These are phyloP conservation scores for Xyrichtys novacula DNA, from an alignment of 2,797 vertebrate species.

Conservation along the genomic window DNA sequence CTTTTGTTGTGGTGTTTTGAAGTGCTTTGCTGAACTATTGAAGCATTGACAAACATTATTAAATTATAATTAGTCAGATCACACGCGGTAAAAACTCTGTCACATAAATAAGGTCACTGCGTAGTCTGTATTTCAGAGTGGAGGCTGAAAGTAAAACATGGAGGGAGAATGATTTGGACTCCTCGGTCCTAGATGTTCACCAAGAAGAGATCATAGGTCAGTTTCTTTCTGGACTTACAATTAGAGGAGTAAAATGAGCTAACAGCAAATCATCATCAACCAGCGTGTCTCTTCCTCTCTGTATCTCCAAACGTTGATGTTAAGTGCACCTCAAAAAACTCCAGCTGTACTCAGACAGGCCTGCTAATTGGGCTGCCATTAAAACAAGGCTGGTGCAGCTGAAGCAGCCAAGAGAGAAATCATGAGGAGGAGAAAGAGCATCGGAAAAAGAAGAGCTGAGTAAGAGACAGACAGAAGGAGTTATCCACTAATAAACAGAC, in stretches of 20 bases:
- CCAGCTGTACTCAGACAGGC: constrained; percentile 52
- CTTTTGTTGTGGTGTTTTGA: background rate
- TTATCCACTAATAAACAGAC: constrained; percentile 53
- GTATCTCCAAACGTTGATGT: constrained; percentile 40
- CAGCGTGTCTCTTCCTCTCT: constrained; percentile 16
- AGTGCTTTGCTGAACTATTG: background rate
- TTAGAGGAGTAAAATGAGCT: constrained; percentile 43
- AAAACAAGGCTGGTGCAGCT: constrained; percentile 42
- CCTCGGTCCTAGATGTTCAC: constrained; percentile 2
- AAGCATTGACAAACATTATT: background rate
- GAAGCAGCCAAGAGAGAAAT: constrained; percentile 30
- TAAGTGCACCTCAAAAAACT: constrained; percentile 56
- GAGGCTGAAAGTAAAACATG: constrained; percentile 3
- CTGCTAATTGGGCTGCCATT: constrained; percentile 68
- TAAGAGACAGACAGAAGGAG: constrained; percentile 40
- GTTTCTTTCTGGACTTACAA: constrained; percentile 8
- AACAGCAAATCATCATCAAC: constrained; percentile 25
- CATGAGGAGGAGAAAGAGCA: constrained; percentile 8
- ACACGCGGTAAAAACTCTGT: background rate
- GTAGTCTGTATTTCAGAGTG: background rate
- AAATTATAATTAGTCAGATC: background rate
- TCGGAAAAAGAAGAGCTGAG: constrained; percentile 44
- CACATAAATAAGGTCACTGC: background rate
- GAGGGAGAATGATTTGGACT: background rate
- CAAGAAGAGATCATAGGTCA: constrained; percentile 30